Base-by-base conservation (phyloP, 2,113 vertebrate genomes). In the Ia io region DNA sequence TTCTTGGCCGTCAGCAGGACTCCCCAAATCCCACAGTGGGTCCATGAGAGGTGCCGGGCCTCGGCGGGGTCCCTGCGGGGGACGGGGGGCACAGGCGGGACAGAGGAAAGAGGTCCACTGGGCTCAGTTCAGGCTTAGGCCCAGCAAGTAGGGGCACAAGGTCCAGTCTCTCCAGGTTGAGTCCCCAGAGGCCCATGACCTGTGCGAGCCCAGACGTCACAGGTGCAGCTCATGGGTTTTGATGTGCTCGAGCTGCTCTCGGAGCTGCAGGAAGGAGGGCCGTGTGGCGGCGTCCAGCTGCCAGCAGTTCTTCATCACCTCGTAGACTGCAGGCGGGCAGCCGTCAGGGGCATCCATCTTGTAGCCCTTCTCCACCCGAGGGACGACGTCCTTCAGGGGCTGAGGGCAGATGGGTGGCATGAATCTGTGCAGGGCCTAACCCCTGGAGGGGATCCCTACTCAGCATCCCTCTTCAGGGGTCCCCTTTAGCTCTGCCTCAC, bases 221-320 rank as follows among this genome's bases (percentile, higher is more conserved):
- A 99, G 99, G 98, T 99, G 99, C 97, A 99, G 98, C 99, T 99
- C 99, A 51, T 98, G 99, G 98, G 98, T 73, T 98, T 98, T 98
- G 98, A 99, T 99, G 97, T 99, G 98, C 97, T 99, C 98, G 44
- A 99, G 98, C 98, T 99, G 99, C 98, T 99, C 99, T 0, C 99
- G 99, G 94, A 99, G 97, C 97, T 99, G 98, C 93, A 98, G 98
- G 98, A 99, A 99, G 97, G 98, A 98, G 1, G 99, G 99, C 94
- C 99, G 98, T 30, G 97, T 97, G n/a, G 98, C 76, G 0, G 99
- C 97, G 40, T 99, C 99, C 97, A 99, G 97, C 67, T 98, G 99
- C 99, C 99, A 99, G 99, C 99, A 99, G 97, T 99, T 98, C 98
- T 99, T 99, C 99, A 99, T 99, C 97, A 99, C 98, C 80, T 99